A percentile compares a stretch with the other conserved stretches of the same genome.
Evolutionary conservation across 2,113 vertebrate species (phyloP).

Genomic region (Myotis davidii): DNA sequence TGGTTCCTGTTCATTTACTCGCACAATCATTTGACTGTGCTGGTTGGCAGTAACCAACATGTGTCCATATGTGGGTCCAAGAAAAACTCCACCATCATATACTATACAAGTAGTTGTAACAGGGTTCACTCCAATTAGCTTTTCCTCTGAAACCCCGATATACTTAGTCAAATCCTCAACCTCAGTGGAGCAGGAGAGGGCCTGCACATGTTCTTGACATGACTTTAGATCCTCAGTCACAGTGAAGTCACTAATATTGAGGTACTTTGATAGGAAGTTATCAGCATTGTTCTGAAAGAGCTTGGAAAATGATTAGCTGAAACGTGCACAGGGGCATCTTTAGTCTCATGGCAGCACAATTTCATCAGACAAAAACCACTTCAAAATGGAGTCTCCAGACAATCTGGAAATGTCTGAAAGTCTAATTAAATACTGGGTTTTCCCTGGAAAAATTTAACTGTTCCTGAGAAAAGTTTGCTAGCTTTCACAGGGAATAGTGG

Average conservation of each 20-base stretch:
- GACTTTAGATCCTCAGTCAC: conserved; percentile 76
- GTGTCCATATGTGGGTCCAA: conserved; percentile 83
- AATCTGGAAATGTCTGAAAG: conserved; percentile 18
- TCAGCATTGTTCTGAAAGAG: conserved; percentile 74
- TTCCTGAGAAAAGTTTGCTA: conserved; percentile 21
- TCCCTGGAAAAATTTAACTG: conserved; percentile 53
- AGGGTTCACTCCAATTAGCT: conserved; percentile 79
- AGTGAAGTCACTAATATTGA: conserved; percentile 77
- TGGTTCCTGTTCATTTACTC: conserved; percentile 80
- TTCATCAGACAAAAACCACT: background rate
- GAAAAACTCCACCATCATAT: conserved; percentile 84
- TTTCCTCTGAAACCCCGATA: conserved; percentile 78
- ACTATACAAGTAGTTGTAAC: conserved; percentile 69
- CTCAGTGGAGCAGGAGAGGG: conserved; percentile 80
- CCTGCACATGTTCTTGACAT: conserved; percentile 80
- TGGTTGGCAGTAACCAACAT: conserved; percentile 82
- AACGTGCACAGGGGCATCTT: conserved; percentile 75
- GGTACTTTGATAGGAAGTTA: conserved; percentile 56
- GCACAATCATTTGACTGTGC: conserved; percentile 79
- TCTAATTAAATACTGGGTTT: conserved; percentile 55
- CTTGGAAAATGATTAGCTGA: conserved; percentile 74
- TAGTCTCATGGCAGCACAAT: background rate
- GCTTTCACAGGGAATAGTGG: background rate
- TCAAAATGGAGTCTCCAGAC: background rate
- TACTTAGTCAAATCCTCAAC: conserved; percentile 81